A percentile compares a stretch with the other conserved stretches of the same genome.
Conservation (phyloP, 2,113 vertebrate species). For the Elachura formosa region DNA sequence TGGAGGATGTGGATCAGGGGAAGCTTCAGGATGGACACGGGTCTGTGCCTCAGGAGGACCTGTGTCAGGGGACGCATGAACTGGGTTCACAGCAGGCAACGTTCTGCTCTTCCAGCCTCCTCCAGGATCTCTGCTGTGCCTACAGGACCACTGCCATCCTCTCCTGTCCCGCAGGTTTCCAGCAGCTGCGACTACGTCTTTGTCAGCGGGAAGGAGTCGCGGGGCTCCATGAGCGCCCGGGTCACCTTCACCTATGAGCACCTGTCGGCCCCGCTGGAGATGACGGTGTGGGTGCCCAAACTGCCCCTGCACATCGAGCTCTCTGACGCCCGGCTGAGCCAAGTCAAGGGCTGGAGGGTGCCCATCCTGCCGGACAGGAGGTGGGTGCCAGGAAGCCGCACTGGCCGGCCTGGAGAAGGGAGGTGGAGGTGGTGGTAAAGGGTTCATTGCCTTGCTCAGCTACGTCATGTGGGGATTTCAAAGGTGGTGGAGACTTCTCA, state of each 20-base stretch:
- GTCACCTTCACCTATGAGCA: conserved; percentile 95
- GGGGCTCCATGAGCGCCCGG: conserved; percentile 91
- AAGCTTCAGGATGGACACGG: rapidly evolving
- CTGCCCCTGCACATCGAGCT: conserved; percentile 92
- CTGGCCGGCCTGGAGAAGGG: neutral
- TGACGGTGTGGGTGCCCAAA: conserved; percentile 97
- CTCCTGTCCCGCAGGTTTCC: conserved; percentile 77
- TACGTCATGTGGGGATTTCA: neutral
- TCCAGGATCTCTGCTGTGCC: neutral
- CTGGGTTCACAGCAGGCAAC: rapidly evolving
- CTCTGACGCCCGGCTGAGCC: conserved; percentile 85
- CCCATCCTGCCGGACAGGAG: conserved; percentile 91
- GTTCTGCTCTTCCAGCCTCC: neutral
- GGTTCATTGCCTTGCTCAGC: neutral
- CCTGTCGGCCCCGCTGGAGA: conserved; percentile 88
- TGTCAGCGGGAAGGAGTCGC: conserved; percentile 93
- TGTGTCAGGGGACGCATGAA: neutral
- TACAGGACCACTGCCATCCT: rapidly evolving
- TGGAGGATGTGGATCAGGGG: neutral
- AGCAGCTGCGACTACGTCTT: conserved; percentile 97
- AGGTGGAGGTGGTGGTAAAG: neutral
- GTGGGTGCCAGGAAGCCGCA: conserved; percentile 28
- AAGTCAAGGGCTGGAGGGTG: conserved; percentile 98
- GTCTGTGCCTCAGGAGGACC: neutral
- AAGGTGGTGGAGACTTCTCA: neutral